These are phyloP conservation scores for Pollenia labialis DNA, from an alignment of 2,888 invertebrate genomes.

Conservation along the genomic window DNA sequence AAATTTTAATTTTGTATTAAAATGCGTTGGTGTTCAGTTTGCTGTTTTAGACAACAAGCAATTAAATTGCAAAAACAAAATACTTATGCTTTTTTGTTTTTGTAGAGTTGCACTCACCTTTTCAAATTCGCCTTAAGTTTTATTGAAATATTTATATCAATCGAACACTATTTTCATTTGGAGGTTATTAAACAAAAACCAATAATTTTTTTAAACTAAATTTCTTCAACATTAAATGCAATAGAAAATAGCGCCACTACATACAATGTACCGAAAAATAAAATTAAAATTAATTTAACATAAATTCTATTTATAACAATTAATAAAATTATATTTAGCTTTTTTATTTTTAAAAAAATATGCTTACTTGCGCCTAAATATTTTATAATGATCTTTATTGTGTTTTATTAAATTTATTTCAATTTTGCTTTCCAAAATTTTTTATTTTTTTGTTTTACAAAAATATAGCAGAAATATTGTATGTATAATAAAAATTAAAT, in stretches of 20 bases:
- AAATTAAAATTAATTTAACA: conserved; percentile 32
- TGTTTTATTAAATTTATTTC: conserved; percentile 22
- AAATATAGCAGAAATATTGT: conserved; percentile 22
- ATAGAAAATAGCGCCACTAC: neutral
- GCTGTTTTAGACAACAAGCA: no score
- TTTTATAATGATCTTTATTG: conserved; percentile 11
- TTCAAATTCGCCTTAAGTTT: neutral
- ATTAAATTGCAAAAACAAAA: no score
- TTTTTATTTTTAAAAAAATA: conserved; percentile 45
- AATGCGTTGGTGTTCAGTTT: no score
- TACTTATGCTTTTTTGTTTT: no score
- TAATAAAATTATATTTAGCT: conserved; percentile 26
- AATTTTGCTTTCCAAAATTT: conserved; percentile 29
- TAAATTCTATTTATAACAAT: conserved; percentile 38
- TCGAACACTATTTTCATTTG: conserved; percentile 31
- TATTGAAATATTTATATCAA: neutral
- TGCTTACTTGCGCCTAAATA: conserved; percentile 66
- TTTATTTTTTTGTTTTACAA: conserved; percentile 69
- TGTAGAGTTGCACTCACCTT: no score
- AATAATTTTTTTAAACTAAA: neutral
- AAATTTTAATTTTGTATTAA: no score
- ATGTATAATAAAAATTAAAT: conserved; percentile 11
- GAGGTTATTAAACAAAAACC: neutral
- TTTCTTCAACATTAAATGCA: conserved; percentile 22
- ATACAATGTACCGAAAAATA: conserved; percentile 1